phyloP scores from a whole-genome alignment of 2,113 vertebrate genomes.

The Anguilla japonica region DNA sequence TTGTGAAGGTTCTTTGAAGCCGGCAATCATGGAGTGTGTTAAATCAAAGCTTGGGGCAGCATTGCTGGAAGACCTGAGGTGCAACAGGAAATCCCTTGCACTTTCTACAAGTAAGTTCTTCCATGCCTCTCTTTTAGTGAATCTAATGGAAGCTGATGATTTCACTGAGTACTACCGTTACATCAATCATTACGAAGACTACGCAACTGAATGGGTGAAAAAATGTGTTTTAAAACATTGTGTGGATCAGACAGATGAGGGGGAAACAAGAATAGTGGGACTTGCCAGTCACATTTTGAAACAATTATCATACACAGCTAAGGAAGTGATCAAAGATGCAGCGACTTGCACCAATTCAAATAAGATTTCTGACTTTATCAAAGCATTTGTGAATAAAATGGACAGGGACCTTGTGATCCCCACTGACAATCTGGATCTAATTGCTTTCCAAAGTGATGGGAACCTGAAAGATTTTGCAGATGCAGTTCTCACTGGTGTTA shows the following conservation, averaged over 20 bases:
- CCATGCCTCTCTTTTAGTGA: conserved; percentile 22
- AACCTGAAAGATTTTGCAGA: conserved; percentile 16
- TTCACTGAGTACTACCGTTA: conserved; percentile 14
- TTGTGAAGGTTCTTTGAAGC: conserved; percentile 14
- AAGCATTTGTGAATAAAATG: conserved; percentile 12
- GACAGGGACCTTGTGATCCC: conserved; percentile 7
- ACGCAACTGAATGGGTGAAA: conserved; percentile 13
- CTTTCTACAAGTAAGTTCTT: conserved; percentile 23
- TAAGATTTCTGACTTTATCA: not conserved
- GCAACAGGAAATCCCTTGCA: not conserved
- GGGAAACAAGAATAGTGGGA: not conserved
- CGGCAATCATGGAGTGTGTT: not conserved
- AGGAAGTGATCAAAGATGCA: not conserved
- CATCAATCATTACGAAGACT: not conserved
- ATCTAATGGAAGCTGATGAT: conserved; percentile 14
- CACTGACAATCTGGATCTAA: not conserved
- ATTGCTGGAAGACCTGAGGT: conserved; percentile 12
- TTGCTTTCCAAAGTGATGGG: conserved; percentile 7
- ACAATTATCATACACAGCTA: not conserved
- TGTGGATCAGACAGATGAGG: not conserved
- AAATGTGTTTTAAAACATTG: conserved; percentile 14
- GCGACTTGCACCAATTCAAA: not conserved
- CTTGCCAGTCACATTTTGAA: not conserved
- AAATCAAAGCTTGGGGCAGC: conserved; percentile 1
- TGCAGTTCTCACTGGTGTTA: conserved; percentile 1